Evolutionary conservation across 2,797 vertebrate genomes (phyloP).

Genomic region (Rhinatrema bivittatum): DNA sequence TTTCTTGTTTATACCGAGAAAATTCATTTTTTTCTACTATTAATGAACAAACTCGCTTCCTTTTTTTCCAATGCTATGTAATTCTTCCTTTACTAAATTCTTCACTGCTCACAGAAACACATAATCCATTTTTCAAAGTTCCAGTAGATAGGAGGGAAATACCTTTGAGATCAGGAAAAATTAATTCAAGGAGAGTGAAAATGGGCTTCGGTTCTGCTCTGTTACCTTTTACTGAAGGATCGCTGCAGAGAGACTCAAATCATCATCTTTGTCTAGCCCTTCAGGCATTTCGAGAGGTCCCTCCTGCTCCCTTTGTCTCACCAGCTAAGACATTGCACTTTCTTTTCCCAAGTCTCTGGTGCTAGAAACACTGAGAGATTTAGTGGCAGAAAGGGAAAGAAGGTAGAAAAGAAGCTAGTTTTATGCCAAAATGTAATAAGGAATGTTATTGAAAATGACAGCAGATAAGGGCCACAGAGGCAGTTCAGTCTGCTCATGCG

Average conservation of each 20-base stretch:
- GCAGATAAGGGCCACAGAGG: no score
- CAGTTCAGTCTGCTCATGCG: no score
- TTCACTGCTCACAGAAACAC: no score
- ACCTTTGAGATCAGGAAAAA: slow-evolving; percentile 39
- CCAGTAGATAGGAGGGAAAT: slow-evolving; percentile 27
- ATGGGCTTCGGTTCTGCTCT: slow-evolving; percentile 43
- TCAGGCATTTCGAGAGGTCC: slow-evolving; percentile 33
- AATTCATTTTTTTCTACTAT: background rate
- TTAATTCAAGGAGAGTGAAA: slow-evolving; percentile 40
- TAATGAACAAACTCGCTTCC: slow-evolving; percentile 1
- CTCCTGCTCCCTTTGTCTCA: slow-evolving; percentile 38
- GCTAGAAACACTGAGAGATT: slow-evolving; percentile 31
- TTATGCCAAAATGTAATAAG: background rate
- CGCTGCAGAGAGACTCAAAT: slow-evolving; percentile 41
- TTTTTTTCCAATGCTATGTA: background rate
- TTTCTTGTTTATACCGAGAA: no score
- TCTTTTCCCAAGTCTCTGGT: no score
- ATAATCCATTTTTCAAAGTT: slow-evolving; percentile 31
- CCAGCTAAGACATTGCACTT: slow-evolving; percentile 17
- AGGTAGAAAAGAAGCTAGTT: background rate
- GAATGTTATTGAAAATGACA: slow-evolving; percentile 19
- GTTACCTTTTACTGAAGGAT: slow-evolving; percentile 50
- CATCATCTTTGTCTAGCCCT: slow-evolving; percentile 30
- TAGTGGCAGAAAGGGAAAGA: background rate
- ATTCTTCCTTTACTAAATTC: slow-evolving; percentile 2